Evolutionary conservation across 2,113 vertebrate species (phyloP).

Genomic region (Isurus oxyrinchus): DNA sequence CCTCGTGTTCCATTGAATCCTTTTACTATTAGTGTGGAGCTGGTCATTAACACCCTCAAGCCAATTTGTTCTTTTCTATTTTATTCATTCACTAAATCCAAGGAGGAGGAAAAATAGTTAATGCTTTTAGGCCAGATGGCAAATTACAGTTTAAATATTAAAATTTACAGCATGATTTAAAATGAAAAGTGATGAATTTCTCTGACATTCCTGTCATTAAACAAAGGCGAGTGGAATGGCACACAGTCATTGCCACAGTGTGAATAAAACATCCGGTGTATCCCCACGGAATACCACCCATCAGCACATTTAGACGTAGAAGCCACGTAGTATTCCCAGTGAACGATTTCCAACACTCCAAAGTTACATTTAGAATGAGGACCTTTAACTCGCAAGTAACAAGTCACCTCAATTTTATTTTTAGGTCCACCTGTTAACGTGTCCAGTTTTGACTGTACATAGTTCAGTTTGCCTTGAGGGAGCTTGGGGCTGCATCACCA

Average conservation of each 20-base stretch:
- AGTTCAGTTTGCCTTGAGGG: neutral
- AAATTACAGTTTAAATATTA: slow-evolving; percentile 32
- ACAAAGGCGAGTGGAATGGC: neutral
- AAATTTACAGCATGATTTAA: slow-evolving; percentile 30
- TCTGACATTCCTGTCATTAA: neutral
- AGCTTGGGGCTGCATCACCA: neutral
- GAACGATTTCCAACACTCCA: neutral
- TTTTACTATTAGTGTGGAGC: neutral
- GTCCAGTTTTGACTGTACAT: neutral
- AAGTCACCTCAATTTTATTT: neutral
- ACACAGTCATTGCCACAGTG: neutral
- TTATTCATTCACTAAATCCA: slow-evolving; percentile 25
- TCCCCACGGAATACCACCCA: neutral
- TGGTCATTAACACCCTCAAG: neutral
- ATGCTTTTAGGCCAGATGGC: neutral
- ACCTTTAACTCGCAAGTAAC: neutral
- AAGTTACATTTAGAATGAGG: neutral
- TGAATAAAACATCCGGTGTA: neutral
- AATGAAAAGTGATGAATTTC: neutral
- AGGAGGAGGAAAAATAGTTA: neutral
- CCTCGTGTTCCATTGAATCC: neutral
- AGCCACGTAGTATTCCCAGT: neutral
- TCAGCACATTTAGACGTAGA: neutral
- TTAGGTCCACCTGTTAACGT: neutral
- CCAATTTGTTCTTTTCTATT: neutral